Evolutionary conservation across 2,113 vertebrate species (phyloP), one percentile per base, ranked within the genome.

Genomic region (Glaucidium brasilianum): DNA sequence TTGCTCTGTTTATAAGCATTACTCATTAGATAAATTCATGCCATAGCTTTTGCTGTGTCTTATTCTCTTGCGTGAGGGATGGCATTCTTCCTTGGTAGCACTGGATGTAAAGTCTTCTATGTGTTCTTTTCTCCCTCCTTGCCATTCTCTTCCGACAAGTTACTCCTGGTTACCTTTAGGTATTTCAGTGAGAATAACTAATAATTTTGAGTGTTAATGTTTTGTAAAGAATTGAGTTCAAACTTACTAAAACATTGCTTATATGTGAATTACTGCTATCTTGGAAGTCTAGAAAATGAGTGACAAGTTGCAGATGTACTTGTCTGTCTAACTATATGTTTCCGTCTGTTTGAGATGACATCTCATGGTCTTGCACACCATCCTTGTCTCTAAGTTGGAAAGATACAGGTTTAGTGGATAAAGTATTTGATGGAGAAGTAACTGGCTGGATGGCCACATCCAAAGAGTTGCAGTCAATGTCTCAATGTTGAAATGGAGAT

Each of bases 321-420:
- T 85, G 4, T 55, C 15, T n/a, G 9, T 62, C 26, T 30, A 9
- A 45, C 22, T 39, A 75, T 25, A 6, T 35, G 12, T 76, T 90
- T 79, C 10, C 2, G 2, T 41, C 9, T 84, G 0, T 62, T 63
- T 29, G 55, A 77, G 76, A 18, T 12, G 27, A 30, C 14, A 23
- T 18, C 15, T 66, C 1, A 0, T 19, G 9, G 34, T 75, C 8
- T 66, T 10, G 5, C 3, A 7, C 5, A 4, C 11, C 12, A 11
- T 66, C 11, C 12, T 53, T 78, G 7, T 72, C 29, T 72, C 43
- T 68, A 23, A 58, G 25, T 29, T 74, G 27, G 27, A 45, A 50
- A 59, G 20, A 6, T 53, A 13, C 0, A 0, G 15, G 7, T 79
- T 79, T 91, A 63, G 35, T n/a, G 47, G 29, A 17, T 62, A 12